Conservation (phyloP, 2,888 invertebrate species). For the Plagodis pulveraria region DNA sequence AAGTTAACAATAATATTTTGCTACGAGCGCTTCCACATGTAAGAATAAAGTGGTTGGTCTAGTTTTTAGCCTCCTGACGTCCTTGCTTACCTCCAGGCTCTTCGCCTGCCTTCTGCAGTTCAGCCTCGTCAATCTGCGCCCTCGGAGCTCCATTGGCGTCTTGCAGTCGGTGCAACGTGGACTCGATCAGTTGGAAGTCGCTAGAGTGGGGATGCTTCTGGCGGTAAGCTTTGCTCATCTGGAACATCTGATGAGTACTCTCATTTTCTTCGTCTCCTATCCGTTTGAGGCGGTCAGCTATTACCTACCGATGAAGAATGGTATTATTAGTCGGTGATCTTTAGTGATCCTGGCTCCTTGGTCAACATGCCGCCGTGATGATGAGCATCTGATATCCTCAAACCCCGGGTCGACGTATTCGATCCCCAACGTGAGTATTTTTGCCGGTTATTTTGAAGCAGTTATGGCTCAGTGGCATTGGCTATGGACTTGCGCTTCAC, state of each 20-base stretch:
- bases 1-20: too few relatives aligned
- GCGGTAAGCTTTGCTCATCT: constrained; percentile 52
- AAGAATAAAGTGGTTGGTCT: not conserved
- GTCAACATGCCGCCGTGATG: too few relatives aligned
- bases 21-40: too few relatives aligned
- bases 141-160: constrained; percentile 49
- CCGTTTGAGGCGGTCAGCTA: constrained; percentile 50
- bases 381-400: too few relatives aligned
- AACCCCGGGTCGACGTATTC: too few relatives aligned
- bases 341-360: too few relatives aligned
- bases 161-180: constrained; percentile 55
- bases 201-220: constrained; percentile 61
- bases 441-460: too few relatives aligned
- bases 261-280: constrained; percentile 36
- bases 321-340: too few relatives aligned
- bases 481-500: too few relatives aligned
- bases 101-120: constrained; percentile 32
- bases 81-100: not conserved
- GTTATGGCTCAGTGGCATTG: too few relatives aligned
- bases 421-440: too few relatives aligned
- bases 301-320: constrained; percentile 42
- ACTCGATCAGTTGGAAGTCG: constrained; percentile 64
- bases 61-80: not conserved
- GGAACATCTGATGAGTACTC: not conserved
- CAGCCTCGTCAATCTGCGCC: constrained; percentile 48